Evolutionary conservation across 2,797 vertebrate species (phyloP).

Genomic region (Cryptoblepharus egeriae): DNA sequence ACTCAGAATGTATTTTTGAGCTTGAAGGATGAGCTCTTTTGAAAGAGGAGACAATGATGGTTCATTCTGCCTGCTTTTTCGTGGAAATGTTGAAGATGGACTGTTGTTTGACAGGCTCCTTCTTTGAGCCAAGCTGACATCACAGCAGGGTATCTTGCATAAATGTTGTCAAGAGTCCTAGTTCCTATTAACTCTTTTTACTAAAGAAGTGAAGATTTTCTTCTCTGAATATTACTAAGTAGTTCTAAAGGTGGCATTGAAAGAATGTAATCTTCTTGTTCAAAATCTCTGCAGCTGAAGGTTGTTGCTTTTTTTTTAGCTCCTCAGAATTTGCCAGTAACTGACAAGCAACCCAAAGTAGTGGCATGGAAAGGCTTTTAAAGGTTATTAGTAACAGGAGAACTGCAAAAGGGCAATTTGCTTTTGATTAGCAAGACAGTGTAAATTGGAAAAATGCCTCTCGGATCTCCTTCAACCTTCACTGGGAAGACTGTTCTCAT

Average conservation of each 20-base stretch:
- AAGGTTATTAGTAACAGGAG: background rate
- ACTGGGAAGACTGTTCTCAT: too few relatives aligned
- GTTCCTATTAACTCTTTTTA: conserved; percentile 20
- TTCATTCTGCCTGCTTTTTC: conserved; percentile 57
- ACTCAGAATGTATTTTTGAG: conserved; percentile 2
- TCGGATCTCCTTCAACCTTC: background rate
- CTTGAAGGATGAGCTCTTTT: conserved; percentile 39
- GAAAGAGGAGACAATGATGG: conserved; percentile 4
- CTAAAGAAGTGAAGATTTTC: conserved; percentile 19
- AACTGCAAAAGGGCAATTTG: background rate
- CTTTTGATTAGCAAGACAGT: background rate
- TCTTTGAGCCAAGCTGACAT: conserved; percentile 54
- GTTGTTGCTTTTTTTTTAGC: too few relatives aligned
- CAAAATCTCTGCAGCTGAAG: conserved; percentile 9
- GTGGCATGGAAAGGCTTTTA: background rate
- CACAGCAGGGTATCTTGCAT: conserved; percentile 41
- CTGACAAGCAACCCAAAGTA: background rate
- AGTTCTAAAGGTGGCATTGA: background rate
- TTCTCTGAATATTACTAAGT: conserved; percentile 39
- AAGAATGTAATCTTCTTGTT: conserved; percentile 25
- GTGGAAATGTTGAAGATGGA: conserved; percentile 21
- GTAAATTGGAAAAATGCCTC: conserved; percentile 1
- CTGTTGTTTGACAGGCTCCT: conserved; percentile 2
- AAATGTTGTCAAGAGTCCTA: conserved; percentile 44
- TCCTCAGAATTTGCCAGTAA: background rate